phyloP scores from a whole-genome alignment of 2,888 invertebrate genomes.

The Phragmatobia fuliginosa region DNA sequence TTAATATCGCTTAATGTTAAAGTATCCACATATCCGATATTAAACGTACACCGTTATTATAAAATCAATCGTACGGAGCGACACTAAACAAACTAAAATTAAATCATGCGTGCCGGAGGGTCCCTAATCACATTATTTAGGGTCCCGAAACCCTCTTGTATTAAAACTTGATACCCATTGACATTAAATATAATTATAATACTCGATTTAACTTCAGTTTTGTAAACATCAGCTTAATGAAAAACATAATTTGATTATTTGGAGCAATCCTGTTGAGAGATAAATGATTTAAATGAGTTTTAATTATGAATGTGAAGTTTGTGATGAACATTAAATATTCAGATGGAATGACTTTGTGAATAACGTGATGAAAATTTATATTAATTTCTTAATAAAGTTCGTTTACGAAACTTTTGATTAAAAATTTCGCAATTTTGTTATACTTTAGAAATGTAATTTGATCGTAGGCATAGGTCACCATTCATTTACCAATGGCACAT shows the following conservation, averaged over 20 bases:
- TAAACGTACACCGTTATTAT: slow-evolving; percentile 48
- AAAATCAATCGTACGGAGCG: slow-evolving; percentile 52
- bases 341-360: not conserved
- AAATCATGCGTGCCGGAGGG: slow-evolving; percentile 64
- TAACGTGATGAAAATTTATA: not conserved
- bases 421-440: not conserved
- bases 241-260: slow-evolving; percentile 51
- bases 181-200: slow-evolving; percentile 71
- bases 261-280: slow-evolving; percentile 20
- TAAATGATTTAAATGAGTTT: slow-evolving; percentile 15
- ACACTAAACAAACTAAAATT: slow-evolving; percentile 68
- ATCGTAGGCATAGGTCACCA: too few species aligned
- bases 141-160: slow-evolving; percentile 50
- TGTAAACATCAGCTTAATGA: slow-evolving; percentile 67
- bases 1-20: slow-evolving; percentile 37
- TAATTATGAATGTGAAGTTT: slow-evolving; percentile 15
- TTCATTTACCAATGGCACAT: too few species aligned
- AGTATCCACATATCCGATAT: slow-evolving; percentile 53
- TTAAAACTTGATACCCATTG: slow-evolving; percentile 45
- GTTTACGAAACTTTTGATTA: not conserved
- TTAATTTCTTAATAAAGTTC: not conserved
- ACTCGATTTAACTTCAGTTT: slow-evolving; percentile 72
- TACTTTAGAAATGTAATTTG: not conserved
- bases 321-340: slow-evolving; percentile 7
- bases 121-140: slow-evolving; percentile 68